Base-by-base conservation (phyloP, 2,113 vertebrate species). In the Columba livia region DNA sequence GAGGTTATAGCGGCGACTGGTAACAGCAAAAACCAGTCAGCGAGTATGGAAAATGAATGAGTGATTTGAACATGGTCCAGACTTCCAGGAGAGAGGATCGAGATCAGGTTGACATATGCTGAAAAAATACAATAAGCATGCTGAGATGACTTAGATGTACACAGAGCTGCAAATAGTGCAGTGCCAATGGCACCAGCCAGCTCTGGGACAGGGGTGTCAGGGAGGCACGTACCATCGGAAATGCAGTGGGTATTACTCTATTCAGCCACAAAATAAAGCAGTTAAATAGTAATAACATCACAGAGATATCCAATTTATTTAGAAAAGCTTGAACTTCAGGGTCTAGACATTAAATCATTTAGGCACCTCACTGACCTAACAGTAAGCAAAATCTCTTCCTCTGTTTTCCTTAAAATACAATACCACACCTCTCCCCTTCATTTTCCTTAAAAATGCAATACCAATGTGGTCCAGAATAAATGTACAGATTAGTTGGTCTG, bases 11-110 rank as follows among this genome's bases (percentile, higher is more conserved):
- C 79, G 95, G 92, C 0, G 11, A 80, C 77, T 72, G 81, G 90
- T 84, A 89, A 75, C 83, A 93, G 93, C 92, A 93, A 94, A 93
- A 88, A 57, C 48, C 65, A 65, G 92, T 94, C 82, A 93, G 71
- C 5, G 60, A 94, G 79, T 47, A 47, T 80, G 84, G 91, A 91
- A 96, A 96, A 94, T 0, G 2, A 94, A 83, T 78, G 95, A 91
- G 40, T 58, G 72, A 89, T 77, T 79, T 91, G 73, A 95, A 82
- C 79, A 8, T 0, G 14, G 57, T 81, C 83, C 90, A 93, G 79
- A 23, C 62, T 60, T 95, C 64, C 65, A 93, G 83, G 87, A 94
- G 88, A 44, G 38, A 83, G 40, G 79, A 72, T 32, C 4, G 2
- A 74, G 65, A 83, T 69, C 64, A 74, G n/a, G 65, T 65, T 93